A percentile compares a stretch with the other conserved stretches of the same genome.
These are phyloP conservation scores for Phodopus roborovskii DNA, from an alignment of 2,113 vertebrate genomes.

Conservation along the genomic window DNA sequence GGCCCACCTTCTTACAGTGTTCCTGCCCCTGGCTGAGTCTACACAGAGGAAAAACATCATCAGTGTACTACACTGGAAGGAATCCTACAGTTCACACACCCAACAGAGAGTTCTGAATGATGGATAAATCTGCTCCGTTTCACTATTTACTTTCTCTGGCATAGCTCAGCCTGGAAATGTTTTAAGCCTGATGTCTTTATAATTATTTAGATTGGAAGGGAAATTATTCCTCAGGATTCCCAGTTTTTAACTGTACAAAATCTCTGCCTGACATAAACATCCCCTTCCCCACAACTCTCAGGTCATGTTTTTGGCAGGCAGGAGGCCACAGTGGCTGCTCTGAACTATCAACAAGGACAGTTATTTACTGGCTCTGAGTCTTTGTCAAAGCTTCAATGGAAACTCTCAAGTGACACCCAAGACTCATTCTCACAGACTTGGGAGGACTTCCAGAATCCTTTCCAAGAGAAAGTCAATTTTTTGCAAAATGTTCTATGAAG, in stretches of 20 bases:
- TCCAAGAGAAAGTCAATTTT: neutral
- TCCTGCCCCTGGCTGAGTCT: neutral
- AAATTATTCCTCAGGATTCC: conserved; percentile 1
- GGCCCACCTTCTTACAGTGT: neutral
- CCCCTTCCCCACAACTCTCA: neutral
- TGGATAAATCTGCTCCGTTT: neutral
- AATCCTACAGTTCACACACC: neutral
- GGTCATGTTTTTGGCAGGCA: neutral
- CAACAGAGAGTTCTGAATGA: conserved; percentile 38
- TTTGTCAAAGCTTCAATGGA: neutral
- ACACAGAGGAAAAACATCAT: neutral
- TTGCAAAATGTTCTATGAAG: neutral
- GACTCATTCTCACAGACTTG: neutral
- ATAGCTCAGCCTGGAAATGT: neutral
- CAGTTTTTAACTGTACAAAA: conserved; percentile 33
- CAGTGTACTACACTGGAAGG: neutral
- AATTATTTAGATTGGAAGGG: conserved; percentile 29
- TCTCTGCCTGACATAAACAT: conserved; percentile 4
- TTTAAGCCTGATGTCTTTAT: conserved; percentile 38
- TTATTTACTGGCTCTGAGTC: neutral
- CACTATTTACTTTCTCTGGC: conserved; percentile 11
- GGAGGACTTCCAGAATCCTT: conserved; percentile 2
- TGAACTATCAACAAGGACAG: neutral
- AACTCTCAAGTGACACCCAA: conserved; percentile 14
- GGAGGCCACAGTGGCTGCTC: neutral